A percentile compares a stretch with the other conserved stretches of the same genome.
phyloP scores from a whole-genome alignment of 2,888 invertebrate species.

The Chloromyia formosa region DNA sequence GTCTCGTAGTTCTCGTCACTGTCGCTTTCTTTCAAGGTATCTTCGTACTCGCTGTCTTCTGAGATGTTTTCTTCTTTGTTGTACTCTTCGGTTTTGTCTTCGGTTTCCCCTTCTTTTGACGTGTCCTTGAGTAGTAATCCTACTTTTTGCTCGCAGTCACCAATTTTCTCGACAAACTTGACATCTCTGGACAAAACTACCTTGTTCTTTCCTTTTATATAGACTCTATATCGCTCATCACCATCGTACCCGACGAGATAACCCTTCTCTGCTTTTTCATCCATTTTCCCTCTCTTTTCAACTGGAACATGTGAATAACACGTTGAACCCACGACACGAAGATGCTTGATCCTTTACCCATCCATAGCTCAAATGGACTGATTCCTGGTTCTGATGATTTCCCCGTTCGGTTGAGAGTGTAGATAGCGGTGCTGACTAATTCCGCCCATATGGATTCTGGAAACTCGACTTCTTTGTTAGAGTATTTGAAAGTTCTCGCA shows the following conservation, averaged over 20 bases:
- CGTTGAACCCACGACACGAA: conserved; percentile 45
- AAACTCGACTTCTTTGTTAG: neutral
- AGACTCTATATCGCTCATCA: conserved; percentile 38
- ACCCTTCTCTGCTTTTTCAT: neutral
- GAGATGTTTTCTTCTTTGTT: neutral
- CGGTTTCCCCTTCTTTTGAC: neutral
- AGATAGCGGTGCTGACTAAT: neutral
- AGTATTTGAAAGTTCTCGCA: neutral
- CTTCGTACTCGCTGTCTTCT: neutral
- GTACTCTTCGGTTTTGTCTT: neutral
- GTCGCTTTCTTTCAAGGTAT: neutral
- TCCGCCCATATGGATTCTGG: conserved; percentile 20
- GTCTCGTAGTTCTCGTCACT: neutral
- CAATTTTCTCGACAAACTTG: neutral
- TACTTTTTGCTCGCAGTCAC: neutral
- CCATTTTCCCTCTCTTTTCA: conserved; percentile 47
- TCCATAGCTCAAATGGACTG: conserved; percentile 47
- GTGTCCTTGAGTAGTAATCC: neutral
- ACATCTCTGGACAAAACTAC: conserved; percentile 26
- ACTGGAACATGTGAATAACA: conserved; percentile 45
- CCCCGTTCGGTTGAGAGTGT: conserved; percentile 21
- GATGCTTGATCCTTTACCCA: conserved; percentile 45
- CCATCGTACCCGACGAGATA: conserved; percentile 46
- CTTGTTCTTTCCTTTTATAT: neutral
- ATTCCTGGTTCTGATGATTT: conserved; percentile 16